These are phyloP conservation scores for Cyanoramphus novaezelandiae DNA, from an alignment of 2,113 vertebrate genomes.

Conservation along the genomic window DNA sequence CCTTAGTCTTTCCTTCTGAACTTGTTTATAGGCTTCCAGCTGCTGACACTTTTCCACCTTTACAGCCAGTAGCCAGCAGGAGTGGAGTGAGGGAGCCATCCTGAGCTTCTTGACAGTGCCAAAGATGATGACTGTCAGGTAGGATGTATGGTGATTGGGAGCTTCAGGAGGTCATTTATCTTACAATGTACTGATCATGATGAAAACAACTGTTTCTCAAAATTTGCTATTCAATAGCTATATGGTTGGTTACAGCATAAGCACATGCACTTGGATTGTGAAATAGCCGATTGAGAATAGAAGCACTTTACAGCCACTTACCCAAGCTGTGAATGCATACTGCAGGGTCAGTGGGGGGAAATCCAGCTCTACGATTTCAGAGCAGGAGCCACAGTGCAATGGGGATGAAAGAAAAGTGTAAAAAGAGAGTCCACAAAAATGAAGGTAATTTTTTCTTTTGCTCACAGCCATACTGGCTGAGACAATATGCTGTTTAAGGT, in stretches of 20 bases:
- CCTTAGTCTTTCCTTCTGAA: background rate
- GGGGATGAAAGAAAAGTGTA: background rate
- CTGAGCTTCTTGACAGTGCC: background rate
- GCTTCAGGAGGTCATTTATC: background rate
- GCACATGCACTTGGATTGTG: background rate
- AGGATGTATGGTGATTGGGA: background rate
- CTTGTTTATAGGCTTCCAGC: background rate
- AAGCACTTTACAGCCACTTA: background rate
- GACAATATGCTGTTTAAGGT: background rate
- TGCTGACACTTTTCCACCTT: background rate
- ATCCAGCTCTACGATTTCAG: background rate
- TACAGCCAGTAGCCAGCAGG: background rate
- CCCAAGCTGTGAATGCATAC: background rate
- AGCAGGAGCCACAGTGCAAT: background rate
- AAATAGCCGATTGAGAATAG: background rate
- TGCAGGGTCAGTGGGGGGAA: accelerated
- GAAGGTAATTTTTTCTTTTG: background rate
- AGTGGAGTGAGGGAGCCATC: background rate
- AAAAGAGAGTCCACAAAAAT: background rate
- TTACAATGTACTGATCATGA: background rate
- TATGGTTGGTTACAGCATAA: background rate
- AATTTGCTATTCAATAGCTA: background rate
- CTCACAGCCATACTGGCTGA: background rate
- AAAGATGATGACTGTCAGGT: background rate
- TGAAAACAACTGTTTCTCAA: background rate